Percentiles rank a stretch among this genome's conserved stretches.
These are phyloP conservation scores for Rafetus swinhoei DNA, from an alignment of 2,113 vertebrate genomes.

Conservation along the genomic window DNA sequence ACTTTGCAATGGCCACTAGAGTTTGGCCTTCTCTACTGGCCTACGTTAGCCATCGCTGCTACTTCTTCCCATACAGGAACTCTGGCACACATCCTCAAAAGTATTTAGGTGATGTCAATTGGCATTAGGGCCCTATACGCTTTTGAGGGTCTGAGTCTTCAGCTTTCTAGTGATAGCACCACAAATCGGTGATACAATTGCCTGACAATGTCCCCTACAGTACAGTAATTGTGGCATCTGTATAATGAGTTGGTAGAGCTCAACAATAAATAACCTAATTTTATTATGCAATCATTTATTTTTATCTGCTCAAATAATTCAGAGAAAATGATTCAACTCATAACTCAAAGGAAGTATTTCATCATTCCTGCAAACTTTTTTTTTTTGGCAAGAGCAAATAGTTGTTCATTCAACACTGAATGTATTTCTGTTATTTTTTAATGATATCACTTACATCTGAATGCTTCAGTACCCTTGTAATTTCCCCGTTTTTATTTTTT, in stretches of 20 bases:
- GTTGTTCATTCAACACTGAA: conserved; percentile 42
- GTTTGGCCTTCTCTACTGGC: neutral
- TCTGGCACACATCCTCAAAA: neutral
- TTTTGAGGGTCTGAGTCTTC: neutral
- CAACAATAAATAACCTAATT: conserved; percentile 8
- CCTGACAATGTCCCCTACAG: neutral
- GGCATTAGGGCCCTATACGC: neutral
- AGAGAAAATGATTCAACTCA: neutral
- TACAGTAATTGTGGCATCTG: neutral
- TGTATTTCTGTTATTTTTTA: conserved; percentile 41
- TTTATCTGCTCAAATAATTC: conserved; percentile 26
- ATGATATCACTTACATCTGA: conserved; percentile 43
- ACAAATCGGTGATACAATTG: neutral
- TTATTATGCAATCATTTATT: conserved; percentile 26
- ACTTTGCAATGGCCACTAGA: neutral
- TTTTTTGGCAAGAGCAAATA: conserved; percentile 12
- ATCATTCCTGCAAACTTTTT: conserved; percentile 46
- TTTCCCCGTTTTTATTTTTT: conserved; percentile 47
- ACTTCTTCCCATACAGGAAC: neutral
- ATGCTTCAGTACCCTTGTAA: conserved; percentile 47
- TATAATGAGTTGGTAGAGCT: neutral
- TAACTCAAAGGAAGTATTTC: conserved; percentile 29
- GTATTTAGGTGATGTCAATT: neutral
- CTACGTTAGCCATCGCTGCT: neutral
- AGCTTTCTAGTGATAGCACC: neutral